These are phyloP conservation scores for Coryphaenoides rupestris DNA, from an alignment of 2,113 vertebrate species.

Conservation along the genomic window DNA sequence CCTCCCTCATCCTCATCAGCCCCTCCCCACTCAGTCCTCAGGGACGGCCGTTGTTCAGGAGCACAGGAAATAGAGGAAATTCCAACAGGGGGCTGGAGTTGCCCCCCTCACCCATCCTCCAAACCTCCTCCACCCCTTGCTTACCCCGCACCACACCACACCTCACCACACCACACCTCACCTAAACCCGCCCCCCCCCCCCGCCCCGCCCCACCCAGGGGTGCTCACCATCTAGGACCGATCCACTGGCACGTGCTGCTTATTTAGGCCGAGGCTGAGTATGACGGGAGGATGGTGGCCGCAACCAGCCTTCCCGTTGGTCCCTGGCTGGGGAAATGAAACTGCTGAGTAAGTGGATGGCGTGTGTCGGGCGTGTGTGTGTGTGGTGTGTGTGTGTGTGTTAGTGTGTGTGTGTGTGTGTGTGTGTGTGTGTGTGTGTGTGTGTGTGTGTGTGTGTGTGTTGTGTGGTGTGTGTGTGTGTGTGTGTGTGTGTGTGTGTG, in stretches of 20 bases:
- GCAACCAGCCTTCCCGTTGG: slow-evolving; percentile 24
- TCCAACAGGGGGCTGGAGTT: slow-evolving; percentile 57
- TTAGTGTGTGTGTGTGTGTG: neutral
- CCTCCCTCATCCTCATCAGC: too few relatives aligned
- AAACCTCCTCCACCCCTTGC: too few relatives aligned
- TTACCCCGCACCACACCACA: slow-evolving; percentile 7
- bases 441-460: too few relatives aligned
- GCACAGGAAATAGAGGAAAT: slow-evolving; percentile 66
- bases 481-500: neutral
- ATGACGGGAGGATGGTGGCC: slow-evolving; percentile 39
- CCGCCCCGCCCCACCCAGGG: neutral
- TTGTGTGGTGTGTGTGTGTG: slow-evolving; percentile 17
- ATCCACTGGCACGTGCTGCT: slow-evolving; percentile 24
- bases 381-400: neutral
- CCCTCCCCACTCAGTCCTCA: slow-evolving; percentile 39
- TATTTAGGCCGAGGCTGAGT: slow-evolving; percentile 29
- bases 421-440: slow-evolving; percentile 9
- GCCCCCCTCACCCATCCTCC: slow-evolving; percentile 12
- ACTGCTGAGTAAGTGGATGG: slow-evolving; percentile 48
- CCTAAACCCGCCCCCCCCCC: too few relatives aligned
- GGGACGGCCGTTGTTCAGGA: slow-evolving; percentile 54
- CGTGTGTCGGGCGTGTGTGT: slow-evolving; percentile 8
- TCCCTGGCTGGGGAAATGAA: slow-evolving; percentile 13
- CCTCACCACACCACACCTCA: too few relatives aligned
- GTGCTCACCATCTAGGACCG: neutral